Conservation (phyloP, 2,888 invertebrate species). For the Andrena praecox region DNA sequence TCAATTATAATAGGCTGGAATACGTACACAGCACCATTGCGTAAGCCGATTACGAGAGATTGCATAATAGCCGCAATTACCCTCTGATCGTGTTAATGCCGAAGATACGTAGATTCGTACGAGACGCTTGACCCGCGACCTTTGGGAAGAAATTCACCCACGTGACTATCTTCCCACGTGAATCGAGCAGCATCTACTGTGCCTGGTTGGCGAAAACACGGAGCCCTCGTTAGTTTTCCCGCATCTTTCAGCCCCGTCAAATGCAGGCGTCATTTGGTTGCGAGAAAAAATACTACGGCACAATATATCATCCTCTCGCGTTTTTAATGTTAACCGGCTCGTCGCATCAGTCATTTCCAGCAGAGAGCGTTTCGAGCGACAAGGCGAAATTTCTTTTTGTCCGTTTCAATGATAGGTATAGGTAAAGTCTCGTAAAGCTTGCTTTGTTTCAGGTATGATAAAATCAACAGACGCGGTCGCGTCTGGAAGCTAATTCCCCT, state of each 20-base stretch:
- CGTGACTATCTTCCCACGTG: slow-evolving; percentile 68
- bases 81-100: slow-evolving; percentile 27
- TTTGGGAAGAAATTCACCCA: slow-evolving; percentile 68
- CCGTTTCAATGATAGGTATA: not conserved
- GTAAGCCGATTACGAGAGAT: not conserved
- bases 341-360: not conserved
- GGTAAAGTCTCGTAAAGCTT: no score
- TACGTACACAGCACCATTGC: slow-evolving; percentile 9
- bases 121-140: slow-evolving; percentile 59
- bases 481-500: no score
- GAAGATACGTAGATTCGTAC: slow-evolving; percentile 44
- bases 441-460: no score
- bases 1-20: not conserved
- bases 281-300: not conserved
- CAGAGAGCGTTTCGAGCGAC: not conserved
- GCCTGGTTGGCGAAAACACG: slow-evolving; percentile 44
- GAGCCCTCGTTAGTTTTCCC: slow-evolving; percentile 19
- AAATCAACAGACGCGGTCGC: no score
- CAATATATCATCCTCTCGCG: not conserved
- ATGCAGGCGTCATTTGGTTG: not conserved
- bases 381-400: not conserved
- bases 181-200: slow-evolving; percentile 37
- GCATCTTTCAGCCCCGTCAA: slow-evolving; percentile 25
- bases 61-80: slow-evolving; percentile 35
- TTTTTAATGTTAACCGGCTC: slow-evolving; percentile 2